Conservation (phyloP, 2,888 invertebrate species). For the Acronicta aceris region DNA sequence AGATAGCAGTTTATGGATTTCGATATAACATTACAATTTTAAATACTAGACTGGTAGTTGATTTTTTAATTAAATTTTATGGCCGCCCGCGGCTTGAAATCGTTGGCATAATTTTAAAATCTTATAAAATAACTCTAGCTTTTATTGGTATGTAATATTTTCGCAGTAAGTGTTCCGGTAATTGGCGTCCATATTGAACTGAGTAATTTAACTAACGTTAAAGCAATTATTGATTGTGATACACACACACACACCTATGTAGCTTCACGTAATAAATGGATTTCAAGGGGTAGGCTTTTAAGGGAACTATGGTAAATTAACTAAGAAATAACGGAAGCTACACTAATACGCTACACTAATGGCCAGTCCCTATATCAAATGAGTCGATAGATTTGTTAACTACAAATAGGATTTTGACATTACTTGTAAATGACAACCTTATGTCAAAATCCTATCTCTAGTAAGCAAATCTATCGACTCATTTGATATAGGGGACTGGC, state of each 20-base stretch:
- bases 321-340: too few species aligned
- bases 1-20: slow-evolving; percentile 57
- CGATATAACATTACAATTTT: slow-evolving; percentile 55
- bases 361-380: too few species aligned
- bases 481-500: too few species aligned
- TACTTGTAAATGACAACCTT: too few species aligned
- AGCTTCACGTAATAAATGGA: slow-evolving; percentile 3
- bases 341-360: too few species aligned
- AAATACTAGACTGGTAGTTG: slow-evolving; percentile 55
- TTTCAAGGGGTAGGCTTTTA: background rate
- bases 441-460: too few species aligned
- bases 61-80: slow-evolving; percentile 57
- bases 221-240: slow-evolving; percentile 7
- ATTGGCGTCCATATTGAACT: slow-evolving; percentile 36
- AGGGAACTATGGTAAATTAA: too few species aligned
- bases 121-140: slow-evolving; percentile 33
- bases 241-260: too few species aligned
- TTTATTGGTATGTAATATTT: slow-evolving; percentile 39
- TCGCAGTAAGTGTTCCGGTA: slow-evolving; percentile 17
- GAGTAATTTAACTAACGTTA: slow-evolving; percentile 2
- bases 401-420: too few species aligned
- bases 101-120: slow-evolving; percentile 44
- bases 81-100: slow-evolving; percentile 44
- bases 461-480: too few species aligned
- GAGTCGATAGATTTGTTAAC: too few species aligned